Conservation (phyloP, 92 coral and sea anemone species). For the Bergia puertoricense region DNA sequence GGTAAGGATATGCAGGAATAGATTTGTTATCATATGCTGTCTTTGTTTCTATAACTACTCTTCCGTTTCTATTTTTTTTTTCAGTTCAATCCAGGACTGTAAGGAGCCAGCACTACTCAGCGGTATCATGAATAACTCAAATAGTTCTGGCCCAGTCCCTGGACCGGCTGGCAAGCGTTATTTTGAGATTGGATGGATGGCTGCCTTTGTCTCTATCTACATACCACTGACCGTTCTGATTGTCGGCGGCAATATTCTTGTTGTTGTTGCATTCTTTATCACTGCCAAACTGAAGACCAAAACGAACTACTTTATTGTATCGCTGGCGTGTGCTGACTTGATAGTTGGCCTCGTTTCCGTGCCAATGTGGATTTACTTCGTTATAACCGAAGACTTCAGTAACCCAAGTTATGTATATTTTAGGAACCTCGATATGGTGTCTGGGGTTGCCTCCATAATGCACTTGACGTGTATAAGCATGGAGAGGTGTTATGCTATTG, state of each 20-base stretch:
- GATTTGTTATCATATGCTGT: neutral
- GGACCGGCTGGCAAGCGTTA: neutral
- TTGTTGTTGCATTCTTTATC: slow-evolving; percentile 70
- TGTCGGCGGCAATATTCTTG: slow-evolving; percentile 65
- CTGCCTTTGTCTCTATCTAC: slow-evolving; percentile 52
- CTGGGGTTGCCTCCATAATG: slow-evolving; percentile 89
- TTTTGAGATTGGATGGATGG: slow-evolving; percentile 47
- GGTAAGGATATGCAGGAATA: neutral
- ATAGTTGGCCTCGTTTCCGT: slow-evolving; percentile 82
- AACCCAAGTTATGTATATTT: slow-evolving; percentile 56
- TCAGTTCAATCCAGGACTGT: neutral
- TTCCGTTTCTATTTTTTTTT: neutral
- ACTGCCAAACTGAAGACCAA: slow-evolving; percentile 81
- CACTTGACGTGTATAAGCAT: slow-evolving; percentile 91
- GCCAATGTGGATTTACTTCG: slow-evolving; percentile 78
- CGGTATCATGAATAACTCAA: slow-evolving; percentile 4
- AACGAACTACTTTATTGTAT: slow-evolving; percentile 86
- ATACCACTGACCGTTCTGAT: slow-evolving; percentile 47
- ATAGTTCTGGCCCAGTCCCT: neutral
- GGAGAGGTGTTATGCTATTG: slow-evolving; percentile 95
- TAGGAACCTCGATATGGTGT: slow-evolving; percentile 68
- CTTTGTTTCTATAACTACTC: neutral
- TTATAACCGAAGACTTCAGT: slow-evolving; percentile 54
- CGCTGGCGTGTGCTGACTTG: slow-evolving; percentile 82
- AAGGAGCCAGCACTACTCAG: neutral